A percentile compares a stretch with the other conserved stretches of the same genome.
phyloP scores from a whole-genome alignment of 2,797 vertebrate species.

The Channa striata region DNA sequence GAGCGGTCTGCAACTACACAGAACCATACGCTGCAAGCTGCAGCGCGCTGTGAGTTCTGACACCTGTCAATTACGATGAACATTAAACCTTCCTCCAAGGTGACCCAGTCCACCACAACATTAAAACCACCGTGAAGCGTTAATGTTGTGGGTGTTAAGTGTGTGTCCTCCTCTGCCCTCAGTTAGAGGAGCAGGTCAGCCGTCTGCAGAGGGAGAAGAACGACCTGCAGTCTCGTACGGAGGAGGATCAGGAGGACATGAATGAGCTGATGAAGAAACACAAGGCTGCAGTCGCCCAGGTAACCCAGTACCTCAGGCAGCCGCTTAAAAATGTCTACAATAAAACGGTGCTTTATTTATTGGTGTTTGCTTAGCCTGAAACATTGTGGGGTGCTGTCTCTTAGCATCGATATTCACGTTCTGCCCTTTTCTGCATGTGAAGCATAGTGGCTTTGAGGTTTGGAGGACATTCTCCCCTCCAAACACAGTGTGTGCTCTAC shows the following conservation, averaged over 20 bases:
- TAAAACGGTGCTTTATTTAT: not conserved
- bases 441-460: slow-evolving; percentile 42
- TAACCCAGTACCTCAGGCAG: slow-evolving; percentile 56
- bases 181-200: slow-evolving; percentile 97
- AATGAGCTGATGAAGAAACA: slow-evolving; percentile 99
- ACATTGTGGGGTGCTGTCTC: not conserved
- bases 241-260: slow-evolving; percentile 99
- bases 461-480: slow-evolving; percentile 50
- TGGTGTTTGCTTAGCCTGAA: not conserved
- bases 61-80: too few relatives aligned
- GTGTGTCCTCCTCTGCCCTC: slow-evolving; percentile 48
- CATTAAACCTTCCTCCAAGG: too few relatives aligned
- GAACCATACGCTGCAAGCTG: too few relatives aligned
- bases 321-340: slow-evolving; percentile 15
- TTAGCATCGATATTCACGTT: slow-evolving; percentile 3
- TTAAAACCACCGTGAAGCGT: too few relatives aligned
- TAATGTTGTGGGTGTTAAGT: slow-evolving; percentile 28
- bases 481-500: slow-evolving; percentile 52
- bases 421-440: slow-evolving; percentile 31
- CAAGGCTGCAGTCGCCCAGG: slow-evolving; percentile 96
- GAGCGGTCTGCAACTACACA: too few relatives aligned
- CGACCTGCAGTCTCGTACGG: slow-evolving; percentile 94
- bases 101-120: too few relatives aligned
- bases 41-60: too few relatives aligned
- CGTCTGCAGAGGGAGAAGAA: slow-evolving; percentile 97